Percentiles rank a stretch among this genome's conserved stretches.
Evolutionary conservation across 2,888 invertebrate species (phyloP).

Genomic region (Gibbula magus): DNA sequence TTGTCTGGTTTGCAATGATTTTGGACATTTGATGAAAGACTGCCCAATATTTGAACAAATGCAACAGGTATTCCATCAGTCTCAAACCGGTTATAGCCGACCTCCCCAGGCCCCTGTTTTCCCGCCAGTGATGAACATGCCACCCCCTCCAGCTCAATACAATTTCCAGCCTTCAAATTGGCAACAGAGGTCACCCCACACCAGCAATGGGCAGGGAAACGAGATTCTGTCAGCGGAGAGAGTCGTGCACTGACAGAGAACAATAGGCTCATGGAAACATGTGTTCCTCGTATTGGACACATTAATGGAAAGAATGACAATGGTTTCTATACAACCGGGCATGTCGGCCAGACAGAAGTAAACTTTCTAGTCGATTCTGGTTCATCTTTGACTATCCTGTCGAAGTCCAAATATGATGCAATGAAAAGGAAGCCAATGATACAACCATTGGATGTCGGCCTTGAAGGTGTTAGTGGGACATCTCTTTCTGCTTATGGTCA

Average conservation of each 20-base stretch:
- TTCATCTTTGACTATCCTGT: conserved; percentile 28
- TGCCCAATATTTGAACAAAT: not conserved
- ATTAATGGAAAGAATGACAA: not conserved
- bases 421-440: not conserved
- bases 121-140: not conserved
- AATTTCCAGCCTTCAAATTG: not conserved
- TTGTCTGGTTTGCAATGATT: not conserved
- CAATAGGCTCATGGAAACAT: not conserved
- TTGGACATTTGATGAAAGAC: conserved; percentile 5
- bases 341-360: not conserved
- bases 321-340: conserved; percentile 5
- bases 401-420: conserved; percentile 3
- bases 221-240: not conserved
- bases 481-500: not conserved
- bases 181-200: not conserved
- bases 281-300: not conserved
- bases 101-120: not conserved
- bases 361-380: conserved; percentile 35
- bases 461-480: too few relatives aligned
- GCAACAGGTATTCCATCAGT: not conserved
- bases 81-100: not conserved
- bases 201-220: conserved; percentile 12
- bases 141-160: not conserved
- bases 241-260: not conserved
- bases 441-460: too few relatives aligned